Evolutionary conservation across 1,140 invertebrate species (phyloP).

Genomic region (Tigriopus japonicus): DNA sequence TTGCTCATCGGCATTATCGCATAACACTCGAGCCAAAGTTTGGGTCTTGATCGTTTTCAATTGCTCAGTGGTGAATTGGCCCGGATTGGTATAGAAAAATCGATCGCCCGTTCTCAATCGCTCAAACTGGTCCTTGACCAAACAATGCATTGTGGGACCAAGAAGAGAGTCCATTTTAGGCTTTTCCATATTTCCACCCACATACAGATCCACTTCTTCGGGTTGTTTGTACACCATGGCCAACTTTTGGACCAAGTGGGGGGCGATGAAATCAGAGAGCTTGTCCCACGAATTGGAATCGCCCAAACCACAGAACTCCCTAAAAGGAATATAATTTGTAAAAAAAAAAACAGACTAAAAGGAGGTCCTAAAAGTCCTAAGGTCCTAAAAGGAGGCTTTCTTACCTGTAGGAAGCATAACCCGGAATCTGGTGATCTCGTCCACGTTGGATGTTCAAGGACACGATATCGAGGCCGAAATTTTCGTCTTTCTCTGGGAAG

Average conservation of each 20-base stretch:
- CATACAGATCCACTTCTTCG: slow-evolving; percentile 10
- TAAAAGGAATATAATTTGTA: not conserved
- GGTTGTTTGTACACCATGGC: not conserved
- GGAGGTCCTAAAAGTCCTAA: not conserved
- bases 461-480: slow-evolving; percentile 59
- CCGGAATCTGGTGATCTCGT: slow-evolving; percentile 72
- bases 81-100: slow-evolving; percentile 87
- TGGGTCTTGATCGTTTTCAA: slow-evolving; percentile 33
- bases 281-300: slow-evolving; percentile 14
- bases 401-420: slow-evolving; percentile 55
- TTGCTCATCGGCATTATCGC: slow-evolving; percentile 34
- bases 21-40: slow-evolving; percentile 33
- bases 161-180: not conserved
- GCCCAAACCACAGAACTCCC: slow-evolving; percentile 17
- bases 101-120: slow-evolving; percentile 73
- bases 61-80: slow-evolving; percentile 34
- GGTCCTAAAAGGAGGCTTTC: too few species aligned
- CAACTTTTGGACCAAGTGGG: not conserved
- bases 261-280: slow-evolving; percentile 16
- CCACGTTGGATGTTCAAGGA: slow-evolving; percentile 59
- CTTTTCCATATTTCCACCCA: slow-evolving; percentile 8
- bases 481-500: slow-evolving; percentile 25
- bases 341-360: not conserved
- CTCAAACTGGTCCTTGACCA: slow-evolving; percentile 50
- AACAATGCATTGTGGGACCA: slow-evolving; percentile 7